phyloP scores from a whole-genome alignment of 37 sponge, comb jelly and placozoan genomes.

The Spongilla lacustris region DNA sequence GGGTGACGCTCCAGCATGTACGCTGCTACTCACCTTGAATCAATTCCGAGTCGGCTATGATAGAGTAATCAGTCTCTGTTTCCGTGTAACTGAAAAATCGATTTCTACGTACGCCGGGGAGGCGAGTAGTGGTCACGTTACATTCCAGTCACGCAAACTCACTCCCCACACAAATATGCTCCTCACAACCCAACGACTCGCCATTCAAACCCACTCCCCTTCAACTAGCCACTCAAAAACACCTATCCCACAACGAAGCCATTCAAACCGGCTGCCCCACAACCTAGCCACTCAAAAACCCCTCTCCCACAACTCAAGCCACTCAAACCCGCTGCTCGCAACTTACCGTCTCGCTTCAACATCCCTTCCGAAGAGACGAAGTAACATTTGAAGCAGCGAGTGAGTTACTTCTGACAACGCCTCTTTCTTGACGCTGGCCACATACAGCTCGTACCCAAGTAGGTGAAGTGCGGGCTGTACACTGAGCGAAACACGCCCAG shows the following conservation, averaged over 20 bases:
- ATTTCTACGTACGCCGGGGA: slow-evolving; percentile 37
- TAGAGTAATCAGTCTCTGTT: slow-evolving; percentile 44
- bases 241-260: too few species aligned
- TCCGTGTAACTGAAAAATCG: slow-evolving; percentile 73
- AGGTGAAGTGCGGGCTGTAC: slow-evolving; percentile 47
- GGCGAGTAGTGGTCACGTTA: not conserved
- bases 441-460: slow-evolving; percentile 42
- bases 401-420: slow-evolving; percentile 26
- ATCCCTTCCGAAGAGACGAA: slow-evolving; percentile 33
- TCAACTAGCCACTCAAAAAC: too few species aligned
- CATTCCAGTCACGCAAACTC: not conserved
- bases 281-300: too few species aligned
- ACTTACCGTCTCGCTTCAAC: slow-evolving; percentile 48
- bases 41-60: slow-evolving; percentile 54
- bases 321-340: too few species aligned
- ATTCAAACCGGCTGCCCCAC: too few species aligned
- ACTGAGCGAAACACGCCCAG: not conserved
- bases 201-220: too few species aligned
- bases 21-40: slow-evolving; percentile 31
- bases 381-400: slow-evolving; percentile 52
- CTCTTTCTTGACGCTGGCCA: slow-evolving; percentile 50
- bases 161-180: too few species aligned
- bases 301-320: too few species aligned
- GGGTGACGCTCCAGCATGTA: too few species aligned
- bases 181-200: too few species aligned